Evolutionary conservation across 2,888 invertebrate genomes (phyloP), one percentile per base, ranked within the genome.

Genomic region (Ormia ochracea): DNA sequence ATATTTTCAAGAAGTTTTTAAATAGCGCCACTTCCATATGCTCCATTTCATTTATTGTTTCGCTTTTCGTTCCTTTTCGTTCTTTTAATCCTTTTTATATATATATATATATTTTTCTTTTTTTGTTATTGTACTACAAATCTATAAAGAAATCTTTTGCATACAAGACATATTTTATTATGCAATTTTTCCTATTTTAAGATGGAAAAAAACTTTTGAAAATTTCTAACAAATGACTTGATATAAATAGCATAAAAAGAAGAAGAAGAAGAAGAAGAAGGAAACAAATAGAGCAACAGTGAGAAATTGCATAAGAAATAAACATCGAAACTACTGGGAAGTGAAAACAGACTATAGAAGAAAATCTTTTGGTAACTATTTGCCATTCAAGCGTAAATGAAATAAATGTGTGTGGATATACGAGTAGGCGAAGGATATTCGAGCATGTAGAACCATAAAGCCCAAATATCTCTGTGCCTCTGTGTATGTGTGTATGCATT

Each of bases 321-420:
- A 54, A 59, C n/a, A 72, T 45, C 3, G 28, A 38, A 52, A 36
- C 28, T 36, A 54, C 36, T 45, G 33, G 38, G 54, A 48, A 61
- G 66, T 14, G 52, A 21, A 69, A 73, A 63, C 45, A 65, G 43
- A 77, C 50, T 48, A 66, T 41, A 72, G 66, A 63, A 84, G 86
- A 83, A 87, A 86, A 87, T 87, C 87, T 87, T 85, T 86, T 76
- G 85, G 84, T 86, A 87, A 88, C 87, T 86, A 87, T 86, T 86
- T 86, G 86, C 85, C 84, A 87, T 87, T 87, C 85, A 87, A 86
- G 87, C 87, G 84, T 84, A 87, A 87, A 87, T 77, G 83, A 78
- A 82, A 73, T 63, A 81, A 82, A 72, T 63, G 74, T 81, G 73
- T 59, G 48, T 65, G 48, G 61, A 65, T 56, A 38, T 58, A 65